phyloP scores from a whole-genome alignment of 2,113 vertebrate genomes.

The Tetrao urogallus region DNA sequence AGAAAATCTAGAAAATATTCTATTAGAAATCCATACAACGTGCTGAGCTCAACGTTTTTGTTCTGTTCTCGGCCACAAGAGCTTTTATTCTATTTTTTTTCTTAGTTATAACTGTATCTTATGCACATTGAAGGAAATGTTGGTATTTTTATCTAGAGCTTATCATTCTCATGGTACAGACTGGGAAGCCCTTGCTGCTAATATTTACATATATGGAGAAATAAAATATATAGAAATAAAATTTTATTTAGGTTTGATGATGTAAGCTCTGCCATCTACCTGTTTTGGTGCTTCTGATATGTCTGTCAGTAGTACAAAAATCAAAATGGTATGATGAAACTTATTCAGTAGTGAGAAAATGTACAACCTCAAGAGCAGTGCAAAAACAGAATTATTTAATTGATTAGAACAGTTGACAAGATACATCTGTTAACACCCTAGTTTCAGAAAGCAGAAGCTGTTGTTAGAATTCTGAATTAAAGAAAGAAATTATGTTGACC shows the following conservation, averaged over 20 bases:
- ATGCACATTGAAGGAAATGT: background rate
- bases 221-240: background rate
- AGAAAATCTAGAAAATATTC: background rate
- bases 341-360: background rate
- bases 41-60: background rate
- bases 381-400: background rate
- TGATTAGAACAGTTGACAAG: background rate
- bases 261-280: background rate
- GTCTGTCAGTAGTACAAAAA: background rate
- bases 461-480: background rate
- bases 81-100: slow-evolving; percentile 28
- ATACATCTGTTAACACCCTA: background rate
- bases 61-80: background rate
- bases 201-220: background rate
- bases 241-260: background rate
- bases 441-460: background rate
- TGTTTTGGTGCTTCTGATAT: background rate
- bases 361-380: background rate
- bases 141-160: background rate
- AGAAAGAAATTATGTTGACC: background rate
- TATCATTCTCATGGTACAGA: background rate
- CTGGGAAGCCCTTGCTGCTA: background rate
- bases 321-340: background rate
- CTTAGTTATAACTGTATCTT: slow-evolving; percentile 16
- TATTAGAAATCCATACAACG: background rate